Base-by-base conservation (phyloP, 2,113 vertebrate genomes). In the Parus major region DNA sequence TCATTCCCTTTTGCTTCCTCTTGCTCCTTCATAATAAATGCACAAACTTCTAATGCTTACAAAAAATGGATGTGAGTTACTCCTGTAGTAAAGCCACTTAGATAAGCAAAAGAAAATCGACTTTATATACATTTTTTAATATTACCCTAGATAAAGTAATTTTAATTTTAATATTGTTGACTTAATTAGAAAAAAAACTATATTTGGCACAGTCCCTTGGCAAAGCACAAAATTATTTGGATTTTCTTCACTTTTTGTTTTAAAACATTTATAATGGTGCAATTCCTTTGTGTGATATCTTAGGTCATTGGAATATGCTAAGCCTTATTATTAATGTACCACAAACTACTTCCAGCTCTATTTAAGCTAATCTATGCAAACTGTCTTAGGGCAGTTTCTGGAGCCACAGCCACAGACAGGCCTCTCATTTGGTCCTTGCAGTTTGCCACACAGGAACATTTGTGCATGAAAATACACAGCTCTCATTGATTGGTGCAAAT, bases 131-230 rank as follows among this genome's bases (percentile, higher is more conserved):
- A 66, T 90, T 72, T 53, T 81, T 90, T 77, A 88, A 65, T 55
- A 50, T 36, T 41, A 92, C 10, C 10, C 55, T 82, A 72, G 64
- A 75, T 39, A 28, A 14, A 15, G 28, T 85, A 70, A 61, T 85
- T 84, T 89, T 91, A 53, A 72, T 94, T 96, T 96, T 95, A 96
- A 94, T 95, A 90, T 75, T 86, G 11, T 77, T 94, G 66, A 93
- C 35, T 78, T 94, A 93, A 97, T 97, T 97, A 95, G 78, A 78
- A 92, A 96, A 18, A 57, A 46, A 79, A 27, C 44, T 41, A 0
- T 70, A 15, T 50, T 55, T 78, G 27, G 20, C 49, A 63, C 60
- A 90, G 15, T 75, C 60, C 14, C 81, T 90, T 77, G 81, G 46
- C 39, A 94, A 85, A 88, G 41, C 27, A 70, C 0, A 1, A 50